Percentiles rank a stretch among this genome's conserved stretches.
These are phyloP conservation scores for Chascanopsetta lugubris DNA, from an alignment of 2,113 vertebrate genomes.

Conservation along the genomic window DNA sequence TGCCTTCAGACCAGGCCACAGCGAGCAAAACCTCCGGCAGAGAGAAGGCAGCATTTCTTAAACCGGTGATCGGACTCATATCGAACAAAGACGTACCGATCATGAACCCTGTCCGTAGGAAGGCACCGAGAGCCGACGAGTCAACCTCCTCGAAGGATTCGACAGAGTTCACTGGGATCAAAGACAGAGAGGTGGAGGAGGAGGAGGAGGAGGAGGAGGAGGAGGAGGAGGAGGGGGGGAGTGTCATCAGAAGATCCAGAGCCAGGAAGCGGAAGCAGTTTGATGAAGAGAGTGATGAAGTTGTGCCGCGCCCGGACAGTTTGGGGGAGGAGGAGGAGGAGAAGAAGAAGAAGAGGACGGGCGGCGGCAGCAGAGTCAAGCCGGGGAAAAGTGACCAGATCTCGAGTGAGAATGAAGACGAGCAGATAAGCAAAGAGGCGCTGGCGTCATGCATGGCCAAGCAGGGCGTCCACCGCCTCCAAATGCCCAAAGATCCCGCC, in stretches of 20 bases:
- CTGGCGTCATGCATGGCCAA: background rate
- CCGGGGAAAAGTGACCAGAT: background rate
- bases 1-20: conserved; percentile 28
- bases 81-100: conserved; percentile 46
- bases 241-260: background rate
- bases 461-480: conserved; percentile 16
- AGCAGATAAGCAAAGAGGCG: background rate
- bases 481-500: conserved; percentile 24
- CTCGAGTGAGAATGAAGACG: background rate
- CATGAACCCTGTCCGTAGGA: conserved; percentile 26
- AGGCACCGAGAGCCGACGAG: background rate
- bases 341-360: background rate
- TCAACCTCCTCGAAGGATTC: background rate
- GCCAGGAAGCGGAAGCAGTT: conserved; percentile 42
- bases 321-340: conserved; percentile 12
- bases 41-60: background rate
- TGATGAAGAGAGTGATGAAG: conserved; percentile 12
- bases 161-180: conserved; percentile 23
- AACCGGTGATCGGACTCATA: conserved; percentile 68
- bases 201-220: background rate
- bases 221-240: conserved; percentile 2
- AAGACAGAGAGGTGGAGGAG: conserved; percentile 21
- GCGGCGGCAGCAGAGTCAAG: background rate
- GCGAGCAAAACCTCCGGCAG: background rate
- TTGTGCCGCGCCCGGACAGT: too few relatives aligned